Conservation (phyloP, 2,113 vertebrate species). For the Melanostigma gelatinosum region DNA sequence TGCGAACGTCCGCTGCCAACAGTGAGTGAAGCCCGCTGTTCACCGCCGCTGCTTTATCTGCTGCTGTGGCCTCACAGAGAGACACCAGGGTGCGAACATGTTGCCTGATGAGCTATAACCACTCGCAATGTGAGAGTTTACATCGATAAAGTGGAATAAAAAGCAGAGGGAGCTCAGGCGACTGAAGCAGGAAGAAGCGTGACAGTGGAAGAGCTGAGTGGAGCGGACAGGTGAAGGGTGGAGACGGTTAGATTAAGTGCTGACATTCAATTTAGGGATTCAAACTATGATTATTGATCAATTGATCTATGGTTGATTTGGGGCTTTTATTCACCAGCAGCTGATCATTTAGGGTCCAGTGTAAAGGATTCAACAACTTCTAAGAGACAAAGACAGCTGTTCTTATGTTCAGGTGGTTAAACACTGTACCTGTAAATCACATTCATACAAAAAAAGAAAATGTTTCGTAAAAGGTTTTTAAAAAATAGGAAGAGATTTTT, state of each 20-base stretch:
- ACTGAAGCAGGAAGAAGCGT: neutral
- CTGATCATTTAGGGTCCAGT: too few species aligned
- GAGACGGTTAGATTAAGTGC: neutral
- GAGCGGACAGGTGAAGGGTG: neutral
- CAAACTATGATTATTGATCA: neutral
- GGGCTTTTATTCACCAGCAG: neutral
- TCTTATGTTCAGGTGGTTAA: too few species aligned
- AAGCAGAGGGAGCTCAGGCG: neutral
- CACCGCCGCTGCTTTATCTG: neutral
- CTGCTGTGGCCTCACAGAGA: neutral
- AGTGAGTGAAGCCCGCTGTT: conserved; percentile 47
- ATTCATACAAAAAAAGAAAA: too few species aligned
- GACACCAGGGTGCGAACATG: neutral
- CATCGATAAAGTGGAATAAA: neutral
- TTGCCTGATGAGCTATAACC: neutral
- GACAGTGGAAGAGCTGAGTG: neutral
- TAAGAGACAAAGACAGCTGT: too few species aligned
- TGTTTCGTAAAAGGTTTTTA: too few species aligned
- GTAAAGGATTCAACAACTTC: neutral
- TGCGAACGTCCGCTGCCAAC: neutral
- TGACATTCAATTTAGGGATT: neutral
- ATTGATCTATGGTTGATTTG: neutral
- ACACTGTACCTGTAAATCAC: too few species aligned
- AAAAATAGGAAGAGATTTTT: too few species aligned
- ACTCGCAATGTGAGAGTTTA: neutral